phyloP scores from a whole-genome alignment of 2,888 invertebrate species.

The Sesamia inferens region DNA sequence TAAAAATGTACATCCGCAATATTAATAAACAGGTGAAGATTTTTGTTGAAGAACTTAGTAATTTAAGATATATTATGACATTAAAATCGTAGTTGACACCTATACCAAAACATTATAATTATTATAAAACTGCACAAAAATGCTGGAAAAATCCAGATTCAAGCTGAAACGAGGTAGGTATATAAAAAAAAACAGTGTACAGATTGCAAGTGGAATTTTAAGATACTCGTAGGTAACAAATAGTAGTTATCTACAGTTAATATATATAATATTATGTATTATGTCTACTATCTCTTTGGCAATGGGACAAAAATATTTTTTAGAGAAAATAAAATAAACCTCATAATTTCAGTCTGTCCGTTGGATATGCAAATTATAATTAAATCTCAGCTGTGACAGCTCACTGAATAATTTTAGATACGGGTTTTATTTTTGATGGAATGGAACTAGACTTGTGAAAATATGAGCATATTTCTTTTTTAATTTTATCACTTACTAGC shows the following conservation, averaged over 20 bases:
- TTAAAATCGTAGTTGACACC: conserved; percentile 39
- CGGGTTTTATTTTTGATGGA: conserved; percentile 55
- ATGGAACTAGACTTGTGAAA: conserved; percentile 35
- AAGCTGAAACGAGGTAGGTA: conserved; percentile 7
- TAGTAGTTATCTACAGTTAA: conserved; percentile 41
- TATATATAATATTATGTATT: conserved; percentile 24
- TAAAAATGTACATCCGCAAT: neutral
- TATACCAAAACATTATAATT: conserved; percentile 51
- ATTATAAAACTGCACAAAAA: conserved; percentile 39
- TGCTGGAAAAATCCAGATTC: conserved; percentile 38
- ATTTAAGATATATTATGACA: conserved; percentile 28
- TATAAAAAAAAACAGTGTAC: conserved; percentile 10
- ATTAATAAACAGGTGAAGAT: conserved; percentile 4
- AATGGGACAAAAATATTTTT: conserved; percentile 50
- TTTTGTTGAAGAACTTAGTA: conserved; percentile 12
- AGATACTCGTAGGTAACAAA: conserved; percentile 26
- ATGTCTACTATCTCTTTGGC: conserved; percentile 48
- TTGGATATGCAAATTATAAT: conserved; percentile 75
- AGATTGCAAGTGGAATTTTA: conserved; percentile 13
- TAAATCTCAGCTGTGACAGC: conserved; percentile 66
- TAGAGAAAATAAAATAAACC: conserved; percentile 46
- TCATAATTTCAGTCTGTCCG: conserved; percentile 62
- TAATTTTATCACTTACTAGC: no score
- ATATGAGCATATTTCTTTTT: conserved; percentile 32
- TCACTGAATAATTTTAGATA: conserved; percentile 69